Conservation (phyloP, 2,888 invertebrate species). For the Electrophaes corylata region DNA sequence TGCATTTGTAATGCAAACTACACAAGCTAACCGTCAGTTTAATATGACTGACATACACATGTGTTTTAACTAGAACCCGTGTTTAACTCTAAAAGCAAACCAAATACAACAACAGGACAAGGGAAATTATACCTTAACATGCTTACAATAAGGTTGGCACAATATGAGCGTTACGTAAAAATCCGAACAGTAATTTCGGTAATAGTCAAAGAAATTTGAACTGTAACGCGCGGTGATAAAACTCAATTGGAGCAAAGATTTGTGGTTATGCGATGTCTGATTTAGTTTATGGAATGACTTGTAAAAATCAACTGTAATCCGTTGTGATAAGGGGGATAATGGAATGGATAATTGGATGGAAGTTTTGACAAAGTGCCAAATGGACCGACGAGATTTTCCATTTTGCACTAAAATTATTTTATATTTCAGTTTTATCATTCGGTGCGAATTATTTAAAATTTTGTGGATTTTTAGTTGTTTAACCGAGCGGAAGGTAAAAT, state of each 20-base stretch:
- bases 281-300: conserved; percentile 21
- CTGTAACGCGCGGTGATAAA: conserved; percentile 30
- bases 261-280: conserved; percentile 32
- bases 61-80: conserved; percentile 16
- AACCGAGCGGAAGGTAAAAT: not conserved
- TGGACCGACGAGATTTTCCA: conserved; percentile 36
- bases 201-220: conserved; percentile 37
- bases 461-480: not conserved
- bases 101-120: not conserved
- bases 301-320: conserved; percentile 22
- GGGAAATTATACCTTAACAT: conserved; percentile 2
- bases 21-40: conserved; percentile 25
- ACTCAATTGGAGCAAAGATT: conserved; percentile 36
- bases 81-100: conserved; percentile 15
- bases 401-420: conserved; percentile 37
- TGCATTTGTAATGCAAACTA: conserved; percentile 21
- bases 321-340: conserved; percentile 26
- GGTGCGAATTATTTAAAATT: conserved; percentile 12
- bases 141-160: not conserved
- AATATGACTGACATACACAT: conserved; percentile 23
- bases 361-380: conserved; percentile 41
- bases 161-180: not conserved
- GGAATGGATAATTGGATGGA: conserved; percentile 22
- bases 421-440: conserved; percentile 31
- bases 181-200: conserved; percentile 13